Evolutionary conservation across 2,888 invertebrate species (phyloP), one percentile per base, ranked within the genome.

Genomic region (Sarcophaga subvicina): DNA sequence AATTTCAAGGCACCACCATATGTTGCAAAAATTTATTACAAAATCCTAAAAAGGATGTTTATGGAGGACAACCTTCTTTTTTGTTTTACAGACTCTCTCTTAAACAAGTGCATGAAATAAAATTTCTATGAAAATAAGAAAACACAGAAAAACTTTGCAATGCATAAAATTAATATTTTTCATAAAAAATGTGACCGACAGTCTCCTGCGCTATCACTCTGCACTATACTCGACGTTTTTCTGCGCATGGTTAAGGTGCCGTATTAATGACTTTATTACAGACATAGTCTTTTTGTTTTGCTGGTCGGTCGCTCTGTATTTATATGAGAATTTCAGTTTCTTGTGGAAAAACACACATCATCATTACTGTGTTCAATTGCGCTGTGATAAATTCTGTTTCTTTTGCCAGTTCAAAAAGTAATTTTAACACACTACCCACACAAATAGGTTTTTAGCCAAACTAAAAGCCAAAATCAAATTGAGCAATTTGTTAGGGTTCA

Each of bases 401-500:
- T 64, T 25, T 64, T 64, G 66, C 54, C 12, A 20, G 17, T 70
- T 69, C 69, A 37, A 77, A 83, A 87, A 83, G 80, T 79, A 83
- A 87, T 87, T 87, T 87, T 83, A 83, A 54, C 81, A 75, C 80
- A 81, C 86, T 83, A 81, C 86, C 86, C 86, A 87, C 86, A 66
- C 83, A 75, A 27, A 47, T 59, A 45, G n/a, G 20, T 8, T 54
- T 17, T 25, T 62, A 70, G 17, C 54, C 54, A 54, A 14, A 37
- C 37, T 37, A 63, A 64, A 81, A 66, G 62, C 76, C 27, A 79
- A 86, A 86, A 83, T 83, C 72, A 83, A 83, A 87, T 87, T 87
- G 86, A 80, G 80, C 86, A 87, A 87, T 87, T 87, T 87, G 78
- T 87, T 81, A 83, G 70, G 86, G 86, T 81, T 71, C 75, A 87